These are phyloP conservation scores for Actenoides lindsayi DNA, from an alignment of 2,113 vertebrate genomes.

Conservation along the genomic window DNA sequence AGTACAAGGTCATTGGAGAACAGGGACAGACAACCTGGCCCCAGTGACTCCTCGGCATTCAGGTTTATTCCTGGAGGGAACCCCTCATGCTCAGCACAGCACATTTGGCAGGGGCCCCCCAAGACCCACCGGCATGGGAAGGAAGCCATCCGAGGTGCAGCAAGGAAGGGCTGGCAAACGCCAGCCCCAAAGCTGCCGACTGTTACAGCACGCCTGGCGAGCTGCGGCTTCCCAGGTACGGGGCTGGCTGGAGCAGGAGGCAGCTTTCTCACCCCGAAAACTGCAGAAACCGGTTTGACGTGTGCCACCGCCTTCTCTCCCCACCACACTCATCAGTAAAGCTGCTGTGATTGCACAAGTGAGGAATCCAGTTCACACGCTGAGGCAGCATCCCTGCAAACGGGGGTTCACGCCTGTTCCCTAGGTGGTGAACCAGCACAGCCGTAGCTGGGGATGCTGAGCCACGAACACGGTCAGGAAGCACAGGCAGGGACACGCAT, in stretches of 20 bases:
- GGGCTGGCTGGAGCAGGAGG: not conserved
- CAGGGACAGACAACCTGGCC: not conserved
- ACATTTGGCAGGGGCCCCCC: not conserved
- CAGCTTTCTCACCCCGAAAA: not conserved
- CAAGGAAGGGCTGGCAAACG: not conserved
- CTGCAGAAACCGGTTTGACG: not conserved
- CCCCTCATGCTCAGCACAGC: not conserved
- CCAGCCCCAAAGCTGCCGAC: not conserved
- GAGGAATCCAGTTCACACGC: not conserved
- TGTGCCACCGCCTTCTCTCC: not conserved
- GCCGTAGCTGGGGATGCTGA: not conserved
- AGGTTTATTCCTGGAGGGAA: not conserved
- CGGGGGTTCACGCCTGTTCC: not conserved
- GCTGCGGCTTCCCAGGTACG: not conserved
- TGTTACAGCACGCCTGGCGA: not conserved
- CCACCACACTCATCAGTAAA: not conserved
- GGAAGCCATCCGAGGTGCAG: not conserved
- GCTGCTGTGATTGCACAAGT: not conserved
- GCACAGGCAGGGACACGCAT: rapidly evolving
- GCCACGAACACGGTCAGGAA: rapidly evolving
- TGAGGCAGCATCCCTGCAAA: not conserved
- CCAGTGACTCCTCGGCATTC: not conserved
- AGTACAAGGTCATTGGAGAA: not conserved
- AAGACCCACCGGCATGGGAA: not conserved
- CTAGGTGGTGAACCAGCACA: not conserved